These are phyloP conservation scores for Vanessa atalanta DNA, from an alignment of 1,140 invertebrate species.

Conservation along the genomic window DNA sequence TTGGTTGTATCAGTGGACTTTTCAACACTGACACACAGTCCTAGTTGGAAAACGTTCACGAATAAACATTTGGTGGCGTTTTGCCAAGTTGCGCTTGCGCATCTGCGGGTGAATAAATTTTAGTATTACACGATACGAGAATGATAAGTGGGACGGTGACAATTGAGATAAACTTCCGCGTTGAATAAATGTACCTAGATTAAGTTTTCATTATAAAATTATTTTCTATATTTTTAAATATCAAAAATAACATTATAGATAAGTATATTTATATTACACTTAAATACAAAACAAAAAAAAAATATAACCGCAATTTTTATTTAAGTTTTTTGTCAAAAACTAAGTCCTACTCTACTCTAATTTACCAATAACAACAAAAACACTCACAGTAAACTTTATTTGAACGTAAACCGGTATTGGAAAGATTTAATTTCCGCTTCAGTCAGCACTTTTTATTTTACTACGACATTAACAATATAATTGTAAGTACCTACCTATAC, in stretches of 20 bases:
- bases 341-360: conserved; percentile 22
- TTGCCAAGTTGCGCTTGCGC: conserved; percentile 51
- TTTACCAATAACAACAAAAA: conserved; percentile 47
- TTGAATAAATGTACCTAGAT: conserved; percentile 24
- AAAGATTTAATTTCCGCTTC: conserved; percentile 73
- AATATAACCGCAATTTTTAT: no score
- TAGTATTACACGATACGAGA: conserved; percentile 46
- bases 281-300: no score
- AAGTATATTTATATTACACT: no score
- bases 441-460: conserved; percentile 76
- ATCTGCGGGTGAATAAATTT: conserved; percentile 51
- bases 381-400: conserved; percentile 68
- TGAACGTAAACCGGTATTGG: conserved; percentile 66
- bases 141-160: conserved; percentile 48
- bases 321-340: not conserved
- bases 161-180: conserved; percentile 46
- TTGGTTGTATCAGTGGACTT: conserved; percentile 3
- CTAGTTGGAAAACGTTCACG: conserved; percentile 41
- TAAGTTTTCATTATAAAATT: conserved; percentile 15
- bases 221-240: not conserved
- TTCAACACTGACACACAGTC: conserved; percentile 45
- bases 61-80: conserved; percentile 47
- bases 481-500: conserved; percentile 40
- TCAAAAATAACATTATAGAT: no score
- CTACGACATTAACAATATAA: conserved; percentile 67